Percentiles rank a stretch among this genome's conserved stretches.
These are phyloP conservation scores for Toxonevra muliebris DNA, from an alignment of 2,888 invertebrate genomes.

Conservation along the genomic window DNA sequence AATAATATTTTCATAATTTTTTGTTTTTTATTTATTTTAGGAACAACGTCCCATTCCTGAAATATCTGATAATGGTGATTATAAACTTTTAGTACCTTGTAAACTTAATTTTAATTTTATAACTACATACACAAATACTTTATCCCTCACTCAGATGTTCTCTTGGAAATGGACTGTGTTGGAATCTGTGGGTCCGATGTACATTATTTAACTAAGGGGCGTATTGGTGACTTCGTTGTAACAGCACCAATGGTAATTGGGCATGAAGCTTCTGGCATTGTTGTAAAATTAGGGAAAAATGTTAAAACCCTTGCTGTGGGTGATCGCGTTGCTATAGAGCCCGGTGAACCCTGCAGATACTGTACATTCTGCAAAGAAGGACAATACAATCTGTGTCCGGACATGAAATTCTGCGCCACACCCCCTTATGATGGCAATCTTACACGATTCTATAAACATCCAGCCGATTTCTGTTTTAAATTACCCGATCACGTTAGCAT, in stretches of 20 bases:
- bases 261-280: slow-evolving; percentile 88
- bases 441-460: slow-evolving; percentile 85
- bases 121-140: no score
- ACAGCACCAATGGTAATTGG: slow-evolving; percentile 93
- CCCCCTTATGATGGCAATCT: slow-evolving; percentile 93
- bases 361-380: slow-evolving; percentile 88
- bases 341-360: slow-evolving; percentile 86
- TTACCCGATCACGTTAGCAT: slow-evolving; percentile 88
- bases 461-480: slow-evolving; percentile 88
- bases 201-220: slow-evolving; percentile 86
- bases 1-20: background rate
- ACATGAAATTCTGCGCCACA: slow-evolving; percentile 92
- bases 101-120: background rate
- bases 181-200: slow-evolving; percentile 99
- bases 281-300: slow-evolving; percentile 76
- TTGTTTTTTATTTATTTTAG: slow-evolving; percentile 64
- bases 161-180: slow-evolving; percentile 87
- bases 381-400: slow-evolving; percentile 88
- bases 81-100: background rate
- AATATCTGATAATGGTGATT: slow-evolving; percentile 76
- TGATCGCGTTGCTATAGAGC: slow-evolving; percentile 94
- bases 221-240: slow-evolving; percentile 87
- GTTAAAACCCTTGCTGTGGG: slow-evolving; percentile 78
- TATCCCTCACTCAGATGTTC: slow-evolving; percentile 64
- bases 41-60: slow-evolving; percentile 85